Conservation (phyloP, 2,888 invertebrate species). For the Diarsia dahlii region DNA sequence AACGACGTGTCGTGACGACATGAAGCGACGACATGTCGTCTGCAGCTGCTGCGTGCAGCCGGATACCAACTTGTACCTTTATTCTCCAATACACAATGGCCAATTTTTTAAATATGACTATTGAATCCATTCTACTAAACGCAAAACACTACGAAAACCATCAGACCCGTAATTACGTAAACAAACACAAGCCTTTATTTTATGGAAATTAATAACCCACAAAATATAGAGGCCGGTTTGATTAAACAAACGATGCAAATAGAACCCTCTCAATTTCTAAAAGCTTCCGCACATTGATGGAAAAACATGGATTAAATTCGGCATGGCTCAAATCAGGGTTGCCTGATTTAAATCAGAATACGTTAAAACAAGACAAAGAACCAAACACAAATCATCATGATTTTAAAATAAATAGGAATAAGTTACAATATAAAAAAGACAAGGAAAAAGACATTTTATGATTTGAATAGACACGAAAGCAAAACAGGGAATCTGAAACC, state of each 20-base stretch:
- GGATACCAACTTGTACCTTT: no score
- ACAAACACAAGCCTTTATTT: conserved; percentile 33
- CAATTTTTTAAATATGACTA: background rate
- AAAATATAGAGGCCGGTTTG: conserved; percentile 45
- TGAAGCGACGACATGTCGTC: no score
- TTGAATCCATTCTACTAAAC: conserved; percentile 9
- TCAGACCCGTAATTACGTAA: conserved; percentile 41
- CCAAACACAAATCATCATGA: background rate
- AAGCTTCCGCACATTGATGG: conserved; percentile 36
- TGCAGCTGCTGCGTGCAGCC: no score
- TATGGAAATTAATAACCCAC: conserved; percentile 55
- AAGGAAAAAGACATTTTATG: no score
- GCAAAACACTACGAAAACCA: conserved; percentile 8
- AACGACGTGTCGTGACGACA: no score
- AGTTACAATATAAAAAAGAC: no score
- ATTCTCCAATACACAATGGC: background rate
- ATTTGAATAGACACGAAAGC: background rate
- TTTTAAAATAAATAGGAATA: no score
- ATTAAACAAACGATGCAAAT: conserved; percentile 61
- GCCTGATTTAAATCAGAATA: conserved; percentile 19
- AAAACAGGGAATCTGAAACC: background rate
- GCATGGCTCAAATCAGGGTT: conserved; percentile 1
- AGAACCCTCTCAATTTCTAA: conserved; percentile 43
- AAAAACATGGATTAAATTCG: conserved; percentile 39
- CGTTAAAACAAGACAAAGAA: background rate